phyloP scores from a whole-genome alignment of 2,888 invertebrate genomes.

The Eupithecia exiguata region DNA sequence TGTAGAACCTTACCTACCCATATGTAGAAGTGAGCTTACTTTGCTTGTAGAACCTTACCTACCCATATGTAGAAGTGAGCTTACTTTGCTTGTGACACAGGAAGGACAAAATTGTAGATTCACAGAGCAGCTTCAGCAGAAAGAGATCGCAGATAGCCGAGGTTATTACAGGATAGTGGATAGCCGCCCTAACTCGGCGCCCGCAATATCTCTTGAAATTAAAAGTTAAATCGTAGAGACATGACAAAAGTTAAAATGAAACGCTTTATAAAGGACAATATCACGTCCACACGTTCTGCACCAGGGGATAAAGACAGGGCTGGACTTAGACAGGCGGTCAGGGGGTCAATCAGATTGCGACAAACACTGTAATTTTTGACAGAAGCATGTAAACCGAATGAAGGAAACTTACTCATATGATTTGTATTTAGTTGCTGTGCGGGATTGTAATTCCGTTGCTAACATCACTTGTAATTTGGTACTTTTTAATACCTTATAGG shows the following conservation, averaged over 20 bases:
- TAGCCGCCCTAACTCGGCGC: background rate
- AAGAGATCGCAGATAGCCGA: constrained; percentile 2
- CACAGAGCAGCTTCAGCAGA: background rate
- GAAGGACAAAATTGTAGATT: background rate
- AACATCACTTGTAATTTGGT: no score
- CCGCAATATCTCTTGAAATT: constrained; percentile 33
- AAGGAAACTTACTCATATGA: background rate
- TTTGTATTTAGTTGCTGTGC: no score
- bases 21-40: background rate
- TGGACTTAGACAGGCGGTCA: background rate
- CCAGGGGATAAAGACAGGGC: constrained; percentile 21
- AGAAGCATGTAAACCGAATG: background rate
- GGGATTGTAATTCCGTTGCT: no score
- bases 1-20: background rate
- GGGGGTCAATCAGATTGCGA: background rate
- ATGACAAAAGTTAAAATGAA: constrained; percentile 41
- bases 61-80: background rate
- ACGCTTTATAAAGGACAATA: constrained; percentile 36
- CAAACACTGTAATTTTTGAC: background rate
- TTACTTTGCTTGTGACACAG: background rate
- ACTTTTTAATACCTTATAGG: no score
- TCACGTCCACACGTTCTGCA: constrained; percentile 33
- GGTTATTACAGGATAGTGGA: constrained; percentile 10
- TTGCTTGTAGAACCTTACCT: background rate
- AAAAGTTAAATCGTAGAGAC: constrained; percentile 36